These are phyloP conservation scores for Peromyscus melanophrys DNA, from an alignment of 2,797 vertebrate species.

Conservation along the genomic window DNA sequence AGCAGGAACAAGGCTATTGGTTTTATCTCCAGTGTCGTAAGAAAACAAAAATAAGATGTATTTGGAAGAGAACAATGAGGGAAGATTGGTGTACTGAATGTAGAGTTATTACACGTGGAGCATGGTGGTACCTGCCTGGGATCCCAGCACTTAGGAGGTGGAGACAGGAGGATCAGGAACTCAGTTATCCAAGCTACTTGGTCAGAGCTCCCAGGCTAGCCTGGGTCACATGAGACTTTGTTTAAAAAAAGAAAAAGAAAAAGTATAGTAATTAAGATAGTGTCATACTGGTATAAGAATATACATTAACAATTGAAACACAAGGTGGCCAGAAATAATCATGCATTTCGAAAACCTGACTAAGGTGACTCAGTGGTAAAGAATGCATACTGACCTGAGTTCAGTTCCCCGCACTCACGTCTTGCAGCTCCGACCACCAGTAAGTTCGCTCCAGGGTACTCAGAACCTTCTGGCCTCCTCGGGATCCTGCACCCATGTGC, in stretches of 20 bases:
- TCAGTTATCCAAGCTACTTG: neutral
- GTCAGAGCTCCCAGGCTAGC: neutral
- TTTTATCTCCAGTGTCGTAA: neutral
- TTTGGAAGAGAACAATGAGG: slow-evolving; percentile 3
- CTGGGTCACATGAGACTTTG: neutral
- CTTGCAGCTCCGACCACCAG: neutral
- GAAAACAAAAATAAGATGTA: neutral
- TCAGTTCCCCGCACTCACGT: neutral
- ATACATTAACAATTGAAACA: slow-evolving; percentile 14
- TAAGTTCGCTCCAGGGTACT: neutral
- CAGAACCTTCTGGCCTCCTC: neutral
- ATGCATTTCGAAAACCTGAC: neutral
- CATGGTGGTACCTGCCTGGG: too few relatives aligned
- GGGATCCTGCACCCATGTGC: neutral
- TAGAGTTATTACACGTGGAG: neutral
- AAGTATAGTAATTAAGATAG: neutral
- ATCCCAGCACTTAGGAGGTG: neutral
- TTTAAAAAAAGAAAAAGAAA: neutral
- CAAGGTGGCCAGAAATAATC: neutral
- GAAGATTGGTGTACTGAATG: neutral
- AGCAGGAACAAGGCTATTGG: neutral
- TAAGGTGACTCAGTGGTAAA: neutral
- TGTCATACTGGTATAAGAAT: neutral
- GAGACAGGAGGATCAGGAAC: neutral
- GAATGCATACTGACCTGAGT: neutral